These are phyloP conservation scores for Scortum barcoo DNA, from an alignment of 2,113 vertebrate genomes.

Conservation along the genomic window DNA sequence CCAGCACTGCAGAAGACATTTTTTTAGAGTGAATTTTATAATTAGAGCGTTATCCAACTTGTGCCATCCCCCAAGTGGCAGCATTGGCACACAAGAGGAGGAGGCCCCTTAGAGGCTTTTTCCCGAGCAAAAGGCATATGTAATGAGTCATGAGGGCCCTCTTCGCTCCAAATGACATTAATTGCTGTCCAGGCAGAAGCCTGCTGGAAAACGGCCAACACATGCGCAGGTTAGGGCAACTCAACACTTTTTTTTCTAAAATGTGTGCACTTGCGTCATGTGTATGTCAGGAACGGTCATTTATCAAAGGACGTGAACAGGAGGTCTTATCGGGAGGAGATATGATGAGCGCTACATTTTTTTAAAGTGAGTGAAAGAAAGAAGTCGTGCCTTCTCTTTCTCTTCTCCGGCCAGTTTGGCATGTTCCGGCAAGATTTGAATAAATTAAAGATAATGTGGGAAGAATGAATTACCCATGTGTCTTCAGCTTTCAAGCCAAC, in stretches of 20 bases:
- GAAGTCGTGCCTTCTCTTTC: slow-evolving; percentile 20
- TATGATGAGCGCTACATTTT: slow-evolving; percentile 12
- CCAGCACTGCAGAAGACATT: slow-evolving; percentile 60
- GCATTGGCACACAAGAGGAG: slow-evolving; percentile 65
- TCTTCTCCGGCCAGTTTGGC: slow-evolving; percentile 29
- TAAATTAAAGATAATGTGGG: slow-evolving; percentile 71
- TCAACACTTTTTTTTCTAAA: slow-evolving; percentile 1
- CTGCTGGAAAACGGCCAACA: slow-evolving; percentile 69
- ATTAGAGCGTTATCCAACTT: slow-evolving; percentile 75
- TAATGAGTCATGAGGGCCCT: slow-evolving; percentile 76
- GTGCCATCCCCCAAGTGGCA: slow-evolving; percentile 67
- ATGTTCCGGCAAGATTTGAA: slow-evolving; percentile 58
- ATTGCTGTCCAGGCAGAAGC: slow-evolving; percentile 76
- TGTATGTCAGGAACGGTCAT: not conserved
- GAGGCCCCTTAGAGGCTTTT: slow-evolving; percentile 65
- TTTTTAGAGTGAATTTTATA: slow-evolving; percentile 69
- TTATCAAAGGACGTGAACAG: slow-evolving; percentile 14
- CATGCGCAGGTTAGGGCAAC: slow-evolving; percentile 45
- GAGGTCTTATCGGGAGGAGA: not conserved
- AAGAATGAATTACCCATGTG: slow-evolving; percentile 77
- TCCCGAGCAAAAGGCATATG: slow-evolving; percentile 68
- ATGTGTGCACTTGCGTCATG: slow-evolving; percentile 18
- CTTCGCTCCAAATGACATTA: slow-evolving; percentile 76
- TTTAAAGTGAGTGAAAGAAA: slow-evolving; percentile 30
- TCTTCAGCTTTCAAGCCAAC: slow-evolving; percentile 63